Percentiles rank a stretch among this genome's conserved stretches.
Evolutionary conservation across 1,140 invertebrate genomes (phyloP).

Genomic region (Drosophila ogumai): DNA sequence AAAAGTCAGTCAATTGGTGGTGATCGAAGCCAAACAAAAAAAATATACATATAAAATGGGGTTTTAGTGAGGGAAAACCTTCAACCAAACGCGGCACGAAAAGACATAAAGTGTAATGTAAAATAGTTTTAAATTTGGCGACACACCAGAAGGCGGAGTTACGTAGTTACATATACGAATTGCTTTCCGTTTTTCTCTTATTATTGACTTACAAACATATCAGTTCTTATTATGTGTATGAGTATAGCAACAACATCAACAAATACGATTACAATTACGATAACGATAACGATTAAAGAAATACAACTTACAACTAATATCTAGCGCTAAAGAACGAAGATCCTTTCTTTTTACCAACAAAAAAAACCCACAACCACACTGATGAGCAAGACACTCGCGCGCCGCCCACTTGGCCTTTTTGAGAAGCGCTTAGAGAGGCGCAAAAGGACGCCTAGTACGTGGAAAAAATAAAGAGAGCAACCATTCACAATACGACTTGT

Average conservation of each 20-base stretch:
- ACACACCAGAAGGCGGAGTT: constrained; percentile 50
- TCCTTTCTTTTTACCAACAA: constrained; percentile 56
- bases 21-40: constrained; percentile 33
- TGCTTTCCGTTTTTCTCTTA: constrained; percentile 66
- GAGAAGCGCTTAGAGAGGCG: constrained; percentile 49
- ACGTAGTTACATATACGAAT: constrained; percentile 65
- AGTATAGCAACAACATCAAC: constrained; percentile 55
- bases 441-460: constrained; percentile 9
- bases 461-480: constrained; percentile 6
- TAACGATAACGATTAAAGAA: constrained; percentile 50
- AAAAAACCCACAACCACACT: constrained; percentile 28
- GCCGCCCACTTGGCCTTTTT: constrained; percentile 17
- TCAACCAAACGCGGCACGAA: constrained; percentile 32
- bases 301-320: constrained; percentile 60
- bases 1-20: constrained; percentile 73
- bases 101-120: constrained; percentile 61
- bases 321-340: constrained; percentile 51
- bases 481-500: constrained; percentile 40
- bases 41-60: constrained; percentile 12
- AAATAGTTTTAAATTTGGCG: constrained; percentile 70
- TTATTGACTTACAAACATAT: constrained; percentile 74
- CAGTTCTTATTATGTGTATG: constrained; percentile 71
- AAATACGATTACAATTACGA: constrained; percentile 57
- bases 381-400: constrained; percentile 5
- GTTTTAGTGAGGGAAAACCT: constrained; percentile 19